phyloP scores from a whole-genome alignment of 2,888 invertebrate genomes.

The Archips xylosteana region DNA sequence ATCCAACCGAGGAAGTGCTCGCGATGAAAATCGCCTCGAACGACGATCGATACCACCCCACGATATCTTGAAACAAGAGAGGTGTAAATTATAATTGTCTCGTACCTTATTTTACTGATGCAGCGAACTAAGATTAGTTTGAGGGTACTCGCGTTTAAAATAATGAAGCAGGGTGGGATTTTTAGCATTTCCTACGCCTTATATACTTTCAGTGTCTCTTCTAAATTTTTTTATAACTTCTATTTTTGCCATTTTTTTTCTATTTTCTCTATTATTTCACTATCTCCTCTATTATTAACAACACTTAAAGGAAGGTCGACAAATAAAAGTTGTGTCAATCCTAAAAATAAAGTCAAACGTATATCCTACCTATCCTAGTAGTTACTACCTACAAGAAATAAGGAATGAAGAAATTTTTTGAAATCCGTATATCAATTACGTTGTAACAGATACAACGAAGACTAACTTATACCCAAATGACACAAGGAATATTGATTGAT shows the following conservation, averaged over 20 bases:
- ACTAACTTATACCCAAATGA: slow-evolving; percentile 50
- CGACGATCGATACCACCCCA: slow-evolving; percentile 59
- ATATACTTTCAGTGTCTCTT: no score
- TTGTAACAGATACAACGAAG: not conserved
- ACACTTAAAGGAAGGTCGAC: no score
- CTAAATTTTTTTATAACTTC: no score
- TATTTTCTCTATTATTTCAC: no score
- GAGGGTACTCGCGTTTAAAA: not conserved
- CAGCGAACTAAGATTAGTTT: slow-evolving; percentile 11
- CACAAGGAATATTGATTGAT: slow-evolving; percentile 68
- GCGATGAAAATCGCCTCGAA: slow-evolving; percentile 49
- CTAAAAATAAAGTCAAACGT: no score
- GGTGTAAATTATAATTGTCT: slow-evolving; percentile 42
- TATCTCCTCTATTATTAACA: no score
- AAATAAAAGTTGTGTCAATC: no score
- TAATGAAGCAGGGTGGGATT: not conserved
- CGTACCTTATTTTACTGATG: slow-evolving; percentile 20
- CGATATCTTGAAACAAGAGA: slow-evolving; percentile 45
- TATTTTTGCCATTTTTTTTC: no score
- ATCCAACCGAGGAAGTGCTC: slow-evolving; percentile 67
- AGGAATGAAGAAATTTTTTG: not conserved
- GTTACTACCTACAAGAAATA: not conserved
- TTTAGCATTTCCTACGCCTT: no score
- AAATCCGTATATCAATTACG: not conserved
- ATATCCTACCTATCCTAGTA: no score